Evolutionary conservation across 92 coral and sea anemone genomes (phyloP).

Genomic region (Phymanthus crucifer): DNA sequence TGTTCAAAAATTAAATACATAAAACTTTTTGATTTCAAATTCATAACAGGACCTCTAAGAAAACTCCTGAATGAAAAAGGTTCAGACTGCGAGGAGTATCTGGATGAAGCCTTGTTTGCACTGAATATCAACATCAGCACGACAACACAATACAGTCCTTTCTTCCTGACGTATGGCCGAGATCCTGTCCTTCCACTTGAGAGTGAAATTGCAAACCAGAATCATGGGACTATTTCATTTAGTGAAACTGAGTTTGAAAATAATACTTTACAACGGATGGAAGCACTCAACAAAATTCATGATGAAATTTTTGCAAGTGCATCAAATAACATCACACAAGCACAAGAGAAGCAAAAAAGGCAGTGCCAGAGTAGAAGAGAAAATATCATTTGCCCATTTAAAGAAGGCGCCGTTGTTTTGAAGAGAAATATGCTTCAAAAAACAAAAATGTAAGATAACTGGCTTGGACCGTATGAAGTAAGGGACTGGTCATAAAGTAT

Average conservation of each 20-base stretch:
- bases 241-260: conserved; percentile 10
- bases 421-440: conserved; percentile 4
- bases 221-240: not conserved
- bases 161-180: conserved; percentile 48
- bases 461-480: conserved; percentile 26
- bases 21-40: not conserved
- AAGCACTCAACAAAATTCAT: conserved; percentile 22
- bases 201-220: conserved; percentile 27
- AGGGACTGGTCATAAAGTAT: no score
- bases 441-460: not conserved
- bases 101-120: conserved; percentile 57
- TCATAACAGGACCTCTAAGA: conserved; percentile 53
- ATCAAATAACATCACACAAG: conserved; percentile 40
- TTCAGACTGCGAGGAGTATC: conserved; percentile 59
- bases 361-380: conserved; percentile 50
- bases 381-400: conserved; percentile 17
- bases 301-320: conserved; percentile 37
- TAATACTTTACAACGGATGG: conserved; percentile 20
- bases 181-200: conserved; percentile 56
- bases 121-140: conserved; percentile 53
- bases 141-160: conserved; percentile 61
- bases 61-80: conserved; percentile 45
- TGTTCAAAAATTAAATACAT: no score
- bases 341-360: conserved; percentile 58
- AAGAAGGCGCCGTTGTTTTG: no score